A percentile compares a stretch with the other conserved stretches of the same genome.
phyloP scores from a whole-genome alignment of 2,113 vertebrate genomes.

The Anas platyrhynchos region DNA sequence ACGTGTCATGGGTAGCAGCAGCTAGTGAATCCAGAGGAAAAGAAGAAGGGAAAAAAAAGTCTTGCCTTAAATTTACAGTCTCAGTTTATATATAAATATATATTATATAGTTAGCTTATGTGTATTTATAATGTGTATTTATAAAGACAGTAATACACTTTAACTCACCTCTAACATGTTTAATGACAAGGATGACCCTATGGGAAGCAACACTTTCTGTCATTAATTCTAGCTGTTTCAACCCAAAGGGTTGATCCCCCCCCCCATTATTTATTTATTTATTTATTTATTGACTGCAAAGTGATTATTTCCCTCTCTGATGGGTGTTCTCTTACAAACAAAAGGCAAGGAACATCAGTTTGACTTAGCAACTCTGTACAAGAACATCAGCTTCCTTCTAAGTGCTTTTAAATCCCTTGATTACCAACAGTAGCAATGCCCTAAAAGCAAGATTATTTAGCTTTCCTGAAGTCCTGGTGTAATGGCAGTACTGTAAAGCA shows the following conservation, averaged over 20 bases:
- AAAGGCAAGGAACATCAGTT: neutral
- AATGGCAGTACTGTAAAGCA: neutral
- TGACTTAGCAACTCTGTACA: too few species aligned
- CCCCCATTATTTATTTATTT: neutral
- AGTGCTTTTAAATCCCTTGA: neutral
- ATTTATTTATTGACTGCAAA: neutral
- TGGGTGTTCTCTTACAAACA: neutral
- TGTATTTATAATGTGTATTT: neutral
- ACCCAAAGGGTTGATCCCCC: too few species aligned
- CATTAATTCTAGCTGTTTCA: neutral
- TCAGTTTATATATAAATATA: neutral
- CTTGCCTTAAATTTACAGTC: neutral
- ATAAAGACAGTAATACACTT: neutral
- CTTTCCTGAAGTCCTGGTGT: neutral
- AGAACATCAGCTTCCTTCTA: neutral
- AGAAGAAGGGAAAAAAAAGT: neutral
- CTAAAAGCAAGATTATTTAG: neutral
- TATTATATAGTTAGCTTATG: neutral
- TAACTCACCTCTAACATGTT: neutral
- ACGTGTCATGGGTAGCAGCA: neutral
- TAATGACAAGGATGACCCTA: neutral
- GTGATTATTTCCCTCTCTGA: neutral
- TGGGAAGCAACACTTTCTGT: neutral
- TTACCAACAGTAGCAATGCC: neutral
- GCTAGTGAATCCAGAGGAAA: neutral